These are phyloP conservation scores for Nephrotoma appendiculata DNA, from an alignment of 2,888 invertebrate species.

Conservation along the genomic window DNA sequence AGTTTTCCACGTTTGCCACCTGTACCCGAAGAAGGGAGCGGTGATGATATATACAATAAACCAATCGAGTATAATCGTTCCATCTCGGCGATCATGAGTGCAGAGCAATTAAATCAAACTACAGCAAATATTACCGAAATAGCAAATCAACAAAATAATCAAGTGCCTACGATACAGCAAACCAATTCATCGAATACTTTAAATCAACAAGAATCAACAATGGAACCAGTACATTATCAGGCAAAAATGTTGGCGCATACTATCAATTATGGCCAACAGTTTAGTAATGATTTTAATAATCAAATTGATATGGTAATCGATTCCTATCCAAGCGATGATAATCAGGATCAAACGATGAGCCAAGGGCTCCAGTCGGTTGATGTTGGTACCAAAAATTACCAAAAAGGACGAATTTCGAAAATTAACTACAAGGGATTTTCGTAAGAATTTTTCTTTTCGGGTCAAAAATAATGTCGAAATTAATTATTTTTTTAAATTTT, in stretches of 20 bases:
- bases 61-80: neutral
- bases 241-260: conserved; percentile 3
- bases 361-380: neutral
- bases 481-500: conserved; percentile 4
- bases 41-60: conserved; percentile 39
- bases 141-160: conserved; percentile 10
- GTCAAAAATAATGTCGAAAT: neutral
- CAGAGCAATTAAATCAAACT: conserved; percentile 21
- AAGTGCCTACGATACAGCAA: neutral
- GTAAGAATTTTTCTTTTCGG: neutral
- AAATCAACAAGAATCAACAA: neutral
- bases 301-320: conserved; percentile 2
- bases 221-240: conserved; percentile 3
- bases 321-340: neutral
- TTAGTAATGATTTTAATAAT: neutral
- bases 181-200: conserved; percentile 1
- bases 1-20: conserved; percentile 36
- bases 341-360: neutral
- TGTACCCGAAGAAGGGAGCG: conserved; percentile 43
- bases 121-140: conserved; percentile 25
- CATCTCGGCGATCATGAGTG: neutral
- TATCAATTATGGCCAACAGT: neutral
- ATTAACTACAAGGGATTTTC: neutral
- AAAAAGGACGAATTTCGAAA: neutral
- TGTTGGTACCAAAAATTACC: neutral